Base-by-base conservation (phyloP, 2,888 invertebrate genomes). In the Subacronicta megacephala region DNA sequence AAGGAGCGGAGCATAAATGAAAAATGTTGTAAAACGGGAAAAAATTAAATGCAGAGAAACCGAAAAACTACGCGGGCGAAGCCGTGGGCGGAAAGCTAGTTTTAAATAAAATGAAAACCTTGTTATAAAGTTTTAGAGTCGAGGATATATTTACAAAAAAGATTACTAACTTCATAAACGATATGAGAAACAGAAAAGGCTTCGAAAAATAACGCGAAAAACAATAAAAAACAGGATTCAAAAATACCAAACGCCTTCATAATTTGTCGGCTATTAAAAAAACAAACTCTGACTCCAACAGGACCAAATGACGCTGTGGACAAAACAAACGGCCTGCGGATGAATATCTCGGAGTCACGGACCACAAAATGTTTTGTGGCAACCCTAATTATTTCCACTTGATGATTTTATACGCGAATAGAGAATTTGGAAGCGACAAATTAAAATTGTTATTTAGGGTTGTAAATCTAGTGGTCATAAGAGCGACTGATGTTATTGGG, bases 341-440 rank as follows among this genome's bases (percentile, higher is more conserved):
- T 70, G 73, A 64, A 52, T 44, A 49, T 70, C 55, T 56, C 60
- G 20, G 37, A 87, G 92, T 92, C 84, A 90, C 90, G 92, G 90
- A 77, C 83, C 92, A 92, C 92, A 92, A 92, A 92, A 87, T 90
- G 91, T 90, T 91, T 92, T 91, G 90, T 87, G 85, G 81, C 78
- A 70, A 78, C 83, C 84, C 87, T 91, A 91, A 92, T 91, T 91
- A 92, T 92, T 92, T 92, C 87, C 89, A 90, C 87, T 90, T 88
- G 85, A 89, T 88, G 92, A 86, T 83, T 88, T 84, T 82, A 56
- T 63, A 66, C 77, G 41, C 9, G 45, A 67, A 81, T 64, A 37
- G 12, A 57, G 18, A 50, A 17, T 15, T 72, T 85, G 63, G 87
- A 88, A 77, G 75, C 17, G 83, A 36, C 58, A 57, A 3, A 7